Evolutionary conservation across 2,888 invertebrate species (phyloP), one percentile per base, ranked within the genome.

Genomic region (Herminia tarsipennalis): DNA sequence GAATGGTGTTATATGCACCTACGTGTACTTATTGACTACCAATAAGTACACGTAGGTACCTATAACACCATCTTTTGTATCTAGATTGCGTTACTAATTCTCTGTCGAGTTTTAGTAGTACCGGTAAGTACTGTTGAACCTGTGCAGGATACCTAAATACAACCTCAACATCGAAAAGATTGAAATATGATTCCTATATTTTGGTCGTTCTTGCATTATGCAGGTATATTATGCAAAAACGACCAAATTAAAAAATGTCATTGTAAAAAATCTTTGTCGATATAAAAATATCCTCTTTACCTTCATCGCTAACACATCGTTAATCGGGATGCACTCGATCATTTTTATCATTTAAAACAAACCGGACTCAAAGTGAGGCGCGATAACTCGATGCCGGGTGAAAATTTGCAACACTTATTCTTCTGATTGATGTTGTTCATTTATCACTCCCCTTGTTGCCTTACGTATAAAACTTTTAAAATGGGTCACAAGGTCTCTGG

Each of bases 341-440:
- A 68, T 73, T 74, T 78, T 65, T 66, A 73, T 67, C 70, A 54
- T 77, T 74, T 68, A 72, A 78, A 82, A 81, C 76, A 80, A 76
- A 76, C 73, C 70, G 70, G 72, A 63, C 70, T 71, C 73, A 62
- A 65, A 77, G 75, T 72, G 74, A 73, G 75, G 73, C 73, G 70
- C 67, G 80, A 78, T 80, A 82, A 76, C 66, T 78, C 62, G 71
- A 73, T 73, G 76, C 47, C 73, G 78, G 78, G 78, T 78, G 87
- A 83, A 84, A 86, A 87, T 89, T 89, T 83, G 89, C 88, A 88
- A 84, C 88, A 87, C 83, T 88, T 85, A 84, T 83, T 87, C 81
- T 73, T 78, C 85, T 90, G 90, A 91, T 90, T 88, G 89, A 91
- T 91, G 91, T 77, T 76, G 67, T 80, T 80, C 89, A 90, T 91